phyloP scores from a whole-genome alignment of 2,888 invertebrate genomes.

The Drosophila stalkeri region DNA sequence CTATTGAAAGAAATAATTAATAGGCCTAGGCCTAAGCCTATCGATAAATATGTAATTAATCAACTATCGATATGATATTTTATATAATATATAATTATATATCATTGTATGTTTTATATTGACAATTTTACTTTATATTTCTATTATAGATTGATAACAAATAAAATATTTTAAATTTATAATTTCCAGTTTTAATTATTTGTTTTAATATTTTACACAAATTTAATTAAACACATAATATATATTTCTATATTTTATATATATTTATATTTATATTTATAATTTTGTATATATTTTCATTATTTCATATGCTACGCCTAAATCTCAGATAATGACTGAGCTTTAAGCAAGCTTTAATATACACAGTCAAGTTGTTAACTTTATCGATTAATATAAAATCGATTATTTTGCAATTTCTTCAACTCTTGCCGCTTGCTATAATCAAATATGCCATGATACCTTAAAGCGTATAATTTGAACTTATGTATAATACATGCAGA shows the following conservation, averaged over 20 bases:
- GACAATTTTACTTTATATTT: background rate
- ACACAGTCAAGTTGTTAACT: background rate
- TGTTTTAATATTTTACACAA: background rate
- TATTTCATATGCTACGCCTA: background rate
- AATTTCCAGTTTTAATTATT: too few species aligned
- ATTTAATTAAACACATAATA: background rate
- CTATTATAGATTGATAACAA: too few species aligned
- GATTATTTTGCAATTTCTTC: background rate
- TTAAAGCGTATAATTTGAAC: slow-evolving; percentile 8
- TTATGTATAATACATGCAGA: slow-evolving; percentile 21
- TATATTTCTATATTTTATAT: background rate
- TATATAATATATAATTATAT: background rate
- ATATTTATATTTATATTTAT: background rate
- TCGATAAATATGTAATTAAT: background rate
- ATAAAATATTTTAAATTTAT: too few species aligned
- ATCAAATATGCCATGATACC: background rate
- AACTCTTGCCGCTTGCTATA: background rate
- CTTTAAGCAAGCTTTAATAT: too few species aligned
- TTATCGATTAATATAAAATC: background rate
- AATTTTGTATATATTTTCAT: too few species aligned
- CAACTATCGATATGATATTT: background rate
- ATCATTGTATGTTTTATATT: background rate
- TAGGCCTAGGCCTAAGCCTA: background rate
- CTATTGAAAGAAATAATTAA: too few species aligned
- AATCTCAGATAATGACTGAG: background rate